A percentile compares a stretch with the other conserved stretches of the same genome.
Conservation (phyloP, 2,797 vertebrate species). For the Octomys mimax region DNA sequence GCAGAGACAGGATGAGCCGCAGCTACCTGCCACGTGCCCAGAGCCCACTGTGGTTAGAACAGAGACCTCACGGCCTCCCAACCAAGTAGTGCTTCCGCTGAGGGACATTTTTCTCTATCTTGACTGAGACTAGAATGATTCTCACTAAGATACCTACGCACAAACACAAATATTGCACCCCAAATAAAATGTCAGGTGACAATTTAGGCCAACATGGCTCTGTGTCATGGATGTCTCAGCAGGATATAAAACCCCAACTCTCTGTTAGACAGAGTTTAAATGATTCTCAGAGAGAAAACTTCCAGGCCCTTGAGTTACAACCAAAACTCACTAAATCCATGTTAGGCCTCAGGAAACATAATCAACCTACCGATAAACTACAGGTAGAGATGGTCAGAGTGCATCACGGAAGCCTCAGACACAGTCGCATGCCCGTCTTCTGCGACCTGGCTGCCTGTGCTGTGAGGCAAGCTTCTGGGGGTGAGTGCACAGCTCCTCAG, state of each 20-base stretch:
- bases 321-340: slow-evolving; percentile 24
- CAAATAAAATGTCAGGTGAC: neutral
- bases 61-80: neutral
- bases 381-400: neutral
- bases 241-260: neutral
- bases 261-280: slow-evolving; percentile 2
- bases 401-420: neutral
- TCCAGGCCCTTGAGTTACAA: neutral
- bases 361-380: neutral
- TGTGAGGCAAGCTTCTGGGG: neutral
- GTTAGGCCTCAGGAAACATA: neutral
- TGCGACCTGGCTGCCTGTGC: neutral
- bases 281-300: slow-evolving; percentile 28
- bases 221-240: neutral
- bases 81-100: neutral
- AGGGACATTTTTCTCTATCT: neutral
- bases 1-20: neutral
- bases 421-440: neutral
- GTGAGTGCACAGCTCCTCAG: neutral
- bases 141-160: neutral
- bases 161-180: neutral
- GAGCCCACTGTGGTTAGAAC: neutral
- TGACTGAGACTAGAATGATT: neutral
- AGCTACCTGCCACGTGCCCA: neutral
- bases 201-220: neutral